Base-by-base conservation (phyloP, 2,113 vertebrate genomes). In the Hippopotamus amphibius region DNA sequence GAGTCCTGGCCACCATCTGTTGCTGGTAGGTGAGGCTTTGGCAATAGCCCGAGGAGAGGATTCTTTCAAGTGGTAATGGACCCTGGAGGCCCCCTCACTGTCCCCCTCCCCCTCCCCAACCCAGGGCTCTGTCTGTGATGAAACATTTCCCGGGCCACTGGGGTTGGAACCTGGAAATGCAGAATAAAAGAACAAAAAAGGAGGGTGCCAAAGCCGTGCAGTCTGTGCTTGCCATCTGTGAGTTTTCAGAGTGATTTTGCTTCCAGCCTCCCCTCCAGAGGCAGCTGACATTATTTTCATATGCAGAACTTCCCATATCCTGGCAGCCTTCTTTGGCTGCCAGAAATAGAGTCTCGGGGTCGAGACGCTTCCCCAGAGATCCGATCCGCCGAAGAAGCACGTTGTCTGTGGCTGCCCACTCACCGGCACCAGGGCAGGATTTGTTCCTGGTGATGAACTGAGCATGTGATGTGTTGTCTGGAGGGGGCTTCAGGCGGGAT, bases 181-280 rank as follows among this genome's bases (percentile, higher is more conserved):
- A 96, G 89, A 96, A 88, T 85, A 82, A 94, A 97, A 96, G 86
- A 87, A 65, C 93, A 95, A 93, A 93, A 94, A 11, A 6, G 79
- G 28, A 53, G 82, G 86, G 59, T 46, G 82, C 92, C 97, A 16
- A 74, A 82, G 46, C 59, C 22, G 17, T 6, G 68, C 48, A 41
- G 91, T 55, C 69, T 95, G 88, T 24, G 81, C 65, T 46, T 79
- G 93, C 93, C 95, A 93, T 94, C 95, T 95, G 96, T 87, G 91
- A 92, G 79, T 88, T 93, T 88, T 84, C 91, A 14, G 76, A 83
- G 71, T 43, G 83, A 63, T 68, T 90, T 50, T 79, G 68, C 95
- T 91, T 93, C 93, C 77, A 92, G 14, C 46, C 63, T 84, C 55
- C 43, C 66, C 63, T 81, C 86, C 61, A 91, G 93, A 90, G 84